A percentile compares a stretch with the other conserved stretches of the same genome.
phyloP scores from a whole-genome alignment of 2,113 vertebrate genomes.

The Cairina moschata region DNA sequence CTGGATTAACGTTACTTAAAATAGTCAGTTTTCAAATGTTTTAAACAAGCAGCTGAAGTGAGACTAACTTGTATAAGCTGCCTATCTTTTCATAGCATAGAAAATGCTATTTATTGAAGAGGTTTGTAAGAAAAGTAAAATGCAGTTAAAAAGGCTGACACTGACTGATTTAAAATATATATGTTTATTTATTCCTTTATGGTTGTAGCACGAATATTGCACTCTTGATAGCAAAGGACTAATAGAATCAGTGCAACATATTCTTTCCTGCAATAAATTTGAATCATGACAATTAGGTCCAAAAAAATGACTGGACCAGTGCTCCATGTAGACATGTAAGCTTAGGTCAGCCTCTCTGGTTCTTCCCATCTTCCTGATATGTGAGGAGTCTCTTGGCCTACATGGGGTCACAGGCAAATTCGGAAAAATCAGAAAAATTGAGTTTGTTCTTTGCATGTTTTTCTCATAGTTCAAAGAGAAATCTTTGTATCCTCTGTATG shows the following conservation, averaged over 20 bases:
- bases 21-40: constrained; percentile 60
- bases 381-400: not conserved
- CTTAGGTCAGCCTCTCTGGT: not conserved
- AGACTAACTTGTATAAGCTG: not conserved
- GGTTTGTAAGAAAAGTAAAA: constrained; percentile 63
- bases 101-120: not conserved
- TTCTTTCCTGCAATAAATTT: not conserved
- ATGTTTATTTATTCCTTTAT: constrained; percentile 8
- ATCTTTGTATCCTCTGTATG: not conserved
- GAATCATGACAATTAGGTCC: not conserved
- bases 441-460: not conserved
- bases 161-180: constrained; percentile 48
- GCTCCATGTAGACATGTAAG: not conserved
- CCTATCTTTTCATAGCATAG: constrained; percentile 45
- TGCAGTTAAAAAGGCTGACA: constrained; percentile 32
- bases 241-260: constrained; percentile 6
- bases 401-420: not conserved
- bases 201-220: constrained; percentile 48
- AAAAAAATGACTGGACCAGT: not conserved
- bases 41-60: constrained; percentile 62
- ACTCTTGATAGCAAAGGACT: constrained; percentile 22
- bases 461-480: not conserved
- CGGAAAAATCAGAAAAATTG: not conserved
- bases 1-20: constrained; percentile 37
- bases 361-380: not conserved